These are phyloP conservation scores for Cantharis rufa DNA, from an alignment of 2,888 invertebrate species.

Conservation along the genomic window DNA sequence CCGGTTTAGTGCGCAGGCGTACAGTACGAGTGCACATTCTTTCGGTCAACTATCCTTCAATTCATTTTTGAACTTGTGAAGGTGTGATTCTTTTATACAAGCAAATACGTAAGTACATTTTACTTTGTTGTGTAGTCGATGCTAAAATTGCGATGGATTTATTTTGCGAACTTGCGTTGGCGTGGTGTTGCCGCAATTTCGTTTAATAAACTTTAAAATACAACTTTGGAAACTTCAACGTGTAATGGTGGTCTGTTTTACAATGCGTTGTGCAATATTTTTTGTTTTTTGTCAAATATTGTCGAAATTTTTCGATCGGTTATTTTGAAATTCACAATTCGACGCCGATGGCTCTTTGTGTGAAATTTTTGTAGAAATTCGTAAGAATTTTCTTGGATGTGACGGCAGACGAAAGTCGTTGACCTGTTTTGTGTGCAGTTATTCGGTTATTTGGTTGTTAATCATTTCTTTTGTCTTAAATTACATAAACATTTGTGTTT, in stretches of 20 bases:
- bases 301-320: not conserved
- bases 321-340: not conserved
- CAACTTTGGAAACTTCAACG: constrained; percentile 7
- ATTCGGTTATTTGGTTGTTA: constrained; percentile 19
- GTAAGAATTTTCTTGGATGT: not conserved
- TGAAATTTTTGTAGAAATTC: not conserved
- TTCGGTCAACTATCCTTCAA: constrained; percentile 39
- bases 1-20: constrained; percentile 46
- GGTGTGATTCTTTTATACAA: constrained; percentile 56
- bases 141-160: not conserved
- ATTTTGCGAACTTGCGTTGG: not conserved
- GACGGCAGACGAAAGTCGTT: constrained; percentile 22
- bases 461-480: constrained; percentile 10
- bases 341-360: not conserved
- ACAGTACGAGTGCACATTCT: constrained; percentile 37
- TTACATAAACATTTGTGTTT: not conserved
- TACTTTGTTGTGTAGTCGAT: not conserved
- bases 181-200: not conserved
- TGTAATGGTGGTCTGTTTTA: constrained; percentile 27
- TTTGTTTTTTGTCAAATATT: not conserved
- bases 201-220: constrained; percentile 2
- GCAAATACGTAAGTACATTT: constrained; percentile 55
- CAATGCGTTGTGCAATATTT: constrained; percentile 30
- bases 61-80: constrained; percentile 48
- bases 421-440: constrained; percentile 23